These are phyloP conservation scores for Plebejus melissa DNA, from an alignment of 2,888 invertebrate species.

Conservation along the genomic window DNA sequence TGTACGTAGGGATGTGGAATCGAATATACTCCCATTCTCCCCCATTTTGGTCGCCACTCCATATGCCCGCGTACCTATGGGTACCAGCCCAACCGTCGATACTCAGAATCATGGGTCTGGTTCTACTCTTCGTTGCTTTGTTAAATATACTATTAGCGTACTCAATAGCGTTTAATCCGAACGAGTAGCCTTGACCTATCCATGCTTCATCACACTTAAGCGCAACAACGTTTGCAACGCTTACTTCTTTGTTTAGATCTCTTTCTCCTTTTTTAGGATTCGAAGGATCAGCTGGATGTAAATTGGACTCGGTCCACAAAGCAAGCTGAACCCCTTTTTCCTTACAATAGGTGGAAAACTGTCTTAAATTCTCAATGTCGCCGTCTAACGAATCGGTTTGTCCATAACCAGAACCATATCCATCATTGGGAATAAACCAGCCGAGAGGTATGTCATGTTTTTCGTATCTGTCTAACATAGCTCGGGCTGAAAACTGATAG, in stretches of 20 bases:
- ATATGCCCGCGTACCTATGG: slow-evolving; percentile 64
- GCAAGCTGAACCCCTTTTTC: slow-evolving; percentile 61
- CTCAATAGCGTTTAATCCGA: slow-evolving; percentile 62
- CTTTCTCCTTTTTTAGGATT: slow-evolving; percentile 69
- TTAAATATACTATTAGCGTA: slow-evolving; percentile 57
- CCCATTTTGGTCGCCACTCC: slow-evolving; percentile 70
- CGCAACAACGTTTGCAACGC: slow-evolving; percentile 58
- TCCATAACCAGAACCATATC: slow-evolving; percentile 69
- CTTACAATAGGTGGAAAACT: slow-evolving; percentile 58
- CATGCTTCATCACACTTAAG: slow-evolving; percentile 72
- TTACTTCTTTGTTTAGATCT: slow-evolving; percentile 62
- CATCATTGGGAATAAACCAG: slow-evolving; percentile 71
- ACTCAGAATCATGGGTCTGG: slow-evolving; percentile 62
- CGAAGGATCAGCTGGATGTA: slow-evolving; percentile 58
- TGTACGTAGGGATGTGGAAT: slow-evolving; percentile 70
- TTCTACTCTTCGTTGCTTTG: slow-evolving; percentile 44
- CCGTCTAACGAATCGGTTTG: slow-evolving; percentile 64
- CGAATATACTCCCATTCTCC: slow-evolving; percentile 72
- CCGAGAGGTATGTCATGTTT: slow-evolving; percentile 64
- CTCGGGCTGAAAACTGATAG: slow-evolving; percentile 71
- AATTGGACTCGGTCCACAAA: slow-evolving; percentile 67
- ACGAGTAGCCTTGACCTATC: slow-evolving; percentile 68
- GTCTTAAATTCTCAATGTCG: slow-evolving; percentile 61
- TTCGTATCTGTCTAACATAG: slow-evolving; percentile 67
- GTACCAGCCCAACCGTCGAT: slow-evolving; percentile 73